phyloP scores from a whole-genome alignment of 2,113 vertebrate species.

The Chaenogobius annularis region DNA sequence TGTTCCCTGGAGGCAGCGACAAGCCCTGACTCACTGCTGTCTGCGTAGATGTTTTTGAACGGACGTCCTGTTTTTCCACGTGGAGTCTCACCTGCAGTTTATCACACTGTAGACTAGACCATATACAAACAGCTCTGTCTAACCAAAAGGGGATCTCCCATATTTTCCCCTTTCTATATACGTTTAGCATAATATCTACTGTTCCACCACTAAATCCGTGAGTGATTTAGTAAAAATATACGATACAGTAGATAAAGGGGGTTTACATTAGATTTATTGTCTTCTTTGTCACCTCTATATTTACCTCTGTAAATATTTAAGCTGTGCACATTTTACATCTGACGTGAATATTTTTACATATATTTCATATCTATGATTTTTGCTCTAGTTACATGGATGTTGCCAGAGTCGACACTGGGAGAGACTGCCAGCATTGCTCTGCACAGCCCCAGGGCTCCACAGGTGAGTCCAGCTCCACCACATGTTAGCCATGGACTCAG shows the following conservation, averaged over 20 bases:
- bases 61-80: constrained; percentile 63
- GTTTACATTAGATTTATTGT: not conserved
- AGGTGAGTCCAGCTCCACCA: constrained; percentile 44
- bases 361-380: not conserved
- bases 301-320: not conserved
- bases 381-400: constrained; percentile 37
- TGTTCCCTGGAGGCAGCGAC: constrained; percentile 47
- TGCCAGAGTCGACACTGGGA: constrained; percentile 19
- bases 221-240: not conserved
- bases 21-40: constrained; percentile 64
- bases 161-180: constrained; percentile 61
- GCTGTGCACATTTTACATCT: not conserved
- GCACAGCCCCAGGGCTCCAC: constrained; percentile 32
- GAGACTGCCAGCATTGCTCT: constrained; percentile 45
- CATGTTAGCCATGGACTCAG: not conserved
- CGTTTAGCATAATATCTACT: not conserved
- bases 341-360: not conserved
- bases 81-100: constrained; percentile 49
- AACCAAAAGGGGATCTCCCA: constrained; percentile 68
- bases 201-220: not conserved
- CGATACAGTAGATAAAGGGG: not conserved
- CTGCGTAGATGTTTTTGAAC: constrained; percentile 37
- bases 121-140: constrained; percentile 7
- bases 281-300: not conserved
- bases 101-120: not conserved